A percentile compares a stretch with the other conserved stretches of the same genome.
These are phyloP conservation scores for Scaptomyza montana DNA, from an alignment of 1,140 invertebrate genomes.

Conservation along the genomic window DNA sequence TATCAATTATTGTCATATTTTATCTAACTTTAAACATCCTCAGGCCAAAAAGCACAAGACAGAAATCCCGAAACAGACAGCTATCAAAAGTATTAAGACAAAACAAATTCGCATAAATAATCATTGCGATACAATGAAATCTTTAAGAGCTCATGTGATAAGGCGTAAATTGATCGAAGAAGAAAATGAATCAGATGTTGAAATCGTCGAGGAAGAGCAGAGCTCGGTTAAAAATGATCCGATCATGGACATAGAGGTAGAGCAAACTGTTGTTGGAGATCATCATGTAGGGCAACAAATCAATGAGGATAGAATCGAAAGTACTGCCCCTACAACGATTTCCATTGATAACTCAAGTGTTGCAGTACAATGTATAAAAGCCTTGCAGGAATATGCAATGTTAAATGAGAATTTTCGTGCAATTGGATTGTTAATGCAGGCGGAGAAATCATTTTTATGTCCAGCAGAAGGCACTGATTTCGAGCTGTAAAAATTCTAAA, in stretches of 20 bases:
- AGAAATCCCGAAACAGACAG: background rate
- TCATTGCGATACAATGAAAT: constrained; percentile 31
- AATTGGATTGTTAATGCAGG: constrained; percentile 58
- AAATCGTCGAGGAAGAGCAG: background rate
- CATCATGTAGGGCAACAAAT: background rate
- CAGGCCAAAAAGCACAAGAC: constrained; percentile 13
- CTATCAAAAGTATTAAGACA: background rate
- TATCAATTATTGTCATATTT: background rate
- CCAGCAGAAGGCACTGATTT: constrained; percentile 44
- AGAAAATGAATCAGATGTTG: background rate
- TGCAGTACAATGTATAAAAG: constrained; percentile 52
- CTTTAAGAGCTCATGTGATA: constrained; percentile 33
- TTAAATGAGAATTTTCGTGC: constrained; percentile 65
- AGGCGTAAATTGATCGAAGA: background rate
- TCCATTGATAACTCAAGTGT: constrained; percentile 32
- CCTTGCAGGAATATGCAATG: constrained; percentile 67
- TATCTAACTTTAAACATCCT: background rate
- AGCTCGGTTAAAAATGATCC: background rate
- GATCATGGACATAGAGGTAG: background rate
- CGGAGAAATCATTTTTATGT: constrained; percentile 50
- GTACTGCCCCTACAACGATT: background rate
- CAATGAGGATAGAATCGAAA: background rate
- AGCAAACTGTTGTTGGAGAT: background rate
- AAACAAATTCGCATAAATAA: constrained; percentile 14
- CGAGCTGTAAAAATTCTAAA: constrained; percentile 16